phyloP scores from a whole-genome alignment of 2,888 invertebrate genomes.

The Pandemis corylana region DNA sequence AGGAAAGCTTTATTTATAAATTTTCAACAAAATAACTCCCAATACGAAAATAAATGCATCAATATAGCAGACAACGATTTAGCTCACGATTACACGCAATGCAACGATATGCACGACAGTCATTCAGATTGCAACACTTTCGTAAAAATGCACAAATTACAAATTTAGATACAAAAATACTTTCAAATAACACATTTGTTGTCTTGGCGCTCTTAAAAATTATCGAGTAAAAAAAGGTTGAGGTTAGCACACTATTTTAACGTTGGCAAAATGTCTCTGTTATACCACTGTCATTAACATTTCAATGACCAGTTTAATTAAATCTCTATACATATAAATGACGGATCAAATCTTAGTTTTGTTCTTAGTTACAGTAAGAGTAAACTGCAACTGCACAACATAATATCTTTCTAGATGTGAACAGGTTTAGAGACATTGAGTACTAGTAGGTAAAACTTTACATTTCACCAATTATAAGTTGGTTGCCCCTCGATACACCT shows the following conservation, averaged over 20 bases:
- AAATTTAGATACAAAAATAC: conserved; percentile 31
- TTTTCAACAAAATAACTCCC: conserved; percentile 41
- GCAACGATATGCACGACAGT: background rate
- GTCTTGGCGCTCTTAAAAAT: conserved; percentile 18
- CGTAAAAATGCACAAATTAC: background rate
- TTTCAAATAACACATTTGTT: conserved; percentile 21
- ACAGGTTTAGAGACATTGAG: no score
- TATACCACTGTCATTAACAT: background rate
- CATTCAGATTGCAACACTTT: background rate
- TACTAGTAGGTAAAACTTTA: background rate
- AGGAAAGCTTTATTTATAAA: conserved; percentile 55
- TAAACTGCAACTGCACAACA: no score
- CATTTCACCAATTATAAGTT: background rate
- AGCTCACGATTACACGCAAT: background rate
- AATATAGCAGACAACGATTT: conserved; percentile 25
- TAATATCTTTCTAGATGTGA: no score
- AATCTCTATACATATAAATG: no score
- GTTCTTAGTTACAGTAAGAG: no score
- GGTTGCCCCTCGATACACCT: background rate
- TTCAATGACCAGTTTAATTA: background rate
- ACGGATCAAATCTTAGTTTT: no score
- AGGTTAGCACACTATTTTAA: background rate
- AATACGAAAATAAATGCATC: conserved; percentile 36
- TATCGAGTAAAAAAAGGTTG: background rate
- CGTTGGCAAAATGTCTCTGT: background rate